A percentile compares a stretch with the other conserved stretches of the same genome.
Evolutionary conservation across 2,888 invertebrate genomes (phyloP).

Genomic region (Lochmaea crataegi): DNA sequence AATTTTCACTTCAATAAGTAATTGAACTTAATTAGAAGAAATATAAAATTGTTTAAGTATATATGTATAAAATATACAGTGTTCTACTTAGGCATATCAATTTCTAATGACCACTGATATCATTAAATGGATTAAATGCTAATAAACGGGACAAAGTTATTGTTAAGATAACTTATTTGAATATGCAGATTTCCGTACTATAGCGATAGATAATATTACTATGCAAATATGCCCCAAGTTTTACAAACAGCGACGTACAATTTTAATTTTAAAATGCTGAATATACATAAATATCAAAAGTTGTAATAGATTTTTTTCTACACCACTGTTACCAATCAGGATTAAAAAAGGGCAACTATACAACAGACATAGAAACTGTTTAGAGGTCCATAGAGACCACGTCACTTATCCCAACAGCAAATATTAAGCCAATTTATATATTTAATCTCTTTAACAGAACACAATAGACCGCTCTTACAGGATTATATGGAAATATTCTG

Average conservation of each 20-base stretch:
- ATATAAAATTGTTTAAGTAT: neutral
- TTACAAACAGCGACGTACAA: constrained; percentile 6
- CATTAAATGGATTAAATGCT: constrained; percentile 6
- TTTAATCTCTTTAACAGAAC: constrained; percentile 56
- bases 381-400: constrained; percentile 22
- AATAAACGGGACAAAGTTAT: constrained; percentile 5
- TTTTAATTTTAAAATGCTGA: neutral
- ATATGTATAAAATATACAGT: neutral
- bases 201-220: neutral
- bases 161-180: neutral
- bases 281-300: no score
- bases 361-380: neutral
- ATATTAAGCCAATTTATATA: constrained; percentile 56
- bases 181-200: neutral
- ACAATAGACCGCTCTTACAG: constrained; percentile 49
- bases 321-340: constrained; percentile 9
- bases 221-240: neutral
- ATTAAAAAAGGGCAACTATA: neutral
- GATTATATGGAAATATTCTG: constrained; percentile 58
- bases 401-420: constrained; percentile 57
- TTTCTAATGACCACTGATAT: constrained; percentile 1
- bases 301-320: neutral
- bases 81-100: no score
- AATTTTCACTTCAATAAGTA: no score
- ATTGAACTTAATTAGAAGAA: no score